Evolutionary conservation across 2,113 vertebrate genomes (phyloP).

Genomic region (Aegotheles bennettii): DNA sequence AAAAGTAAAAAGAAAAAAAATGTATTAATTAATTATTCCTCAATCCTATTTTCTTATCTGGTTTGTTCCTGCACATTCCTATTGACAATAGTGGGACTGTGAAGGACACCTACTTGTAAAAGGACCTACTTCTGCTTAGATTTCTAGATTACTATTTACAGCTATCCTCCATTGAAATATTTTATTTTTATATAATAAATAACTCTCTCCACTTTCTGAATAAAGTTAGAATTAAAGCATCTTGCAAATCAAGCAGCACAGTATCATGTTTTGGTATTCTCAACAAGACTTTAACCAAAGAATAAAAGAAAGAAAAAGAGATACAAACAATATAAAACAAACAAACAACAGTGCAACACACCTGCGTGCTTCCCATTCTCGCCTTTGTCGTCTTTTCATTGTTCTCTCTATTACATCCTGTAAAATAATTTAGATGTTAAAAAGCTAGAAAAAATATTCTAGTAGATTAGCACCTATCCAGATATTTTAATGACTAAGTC

Average conservation of each 20-base stretch:
- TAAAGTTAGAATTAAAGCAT: background rate
- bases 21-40: background rate
- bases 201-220: background rate
- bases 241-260: background rate
- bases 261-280: background rate
- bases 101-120: too few species aligned
- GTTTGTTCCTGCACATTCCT: background rate
- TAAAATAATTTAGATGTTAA: background rate
- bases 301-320: background rate
- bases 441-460: background rate
- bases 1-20: background rate
- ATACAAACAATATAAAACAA: background rate
- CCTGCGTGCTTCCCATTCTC: slow-evolving; percentile 93
- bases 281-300: background rate
- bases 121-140: background rate
- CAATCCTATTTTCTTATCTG: background rate
- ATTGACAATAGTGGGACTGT: background rate
- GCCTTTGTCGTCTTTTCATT: slow-evolving; percentile 79
- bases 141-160: background rate
- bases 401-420: slow-evolving; percentile 86
- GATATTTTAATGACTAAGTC: background rate
- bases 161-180: background rate
- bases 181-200: background rate
- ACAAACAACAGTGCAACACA: background rate
- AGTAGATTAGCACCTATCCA: background rate